A percentile compares a stretch with the other conserved stretches of the same genome.
These are phyloP conservation scores for Hoplias malabaricus DNA, from an alignment of 2,113 vertebrate species.

Conservation along the genomic window DNA sequence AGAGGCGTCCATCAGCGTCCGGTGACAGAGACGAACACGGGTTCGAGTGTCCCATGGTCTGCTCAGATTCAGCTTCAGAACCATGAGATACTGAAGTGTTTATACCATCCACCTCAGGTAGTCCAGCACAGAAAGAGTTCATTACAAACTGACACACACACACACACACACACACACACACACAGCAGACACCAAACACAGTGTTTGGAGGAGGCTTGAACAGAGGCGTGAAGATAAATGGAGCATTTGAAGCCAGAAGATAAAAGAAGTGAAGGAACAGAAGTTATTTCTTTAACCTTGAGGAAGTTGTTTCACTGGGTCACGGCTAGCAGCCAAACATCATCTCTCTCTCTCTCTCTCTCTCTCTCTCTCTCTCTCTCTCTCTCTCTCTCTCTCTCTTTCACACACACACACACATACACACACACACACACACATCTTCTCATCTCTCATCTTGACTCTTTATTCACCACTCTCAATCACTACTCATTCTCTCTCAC, in stretches of 20 bases:
- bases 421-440: too few species aligned
- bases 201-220: slow-evolving; percentile 21
- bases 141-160: slow-evolving; percentile 8
- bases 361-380: neutral
- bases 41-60: slow-evolving; percentile 4
- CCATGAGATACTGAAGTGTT: neutral
- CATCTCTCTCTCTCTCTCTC: neutral
- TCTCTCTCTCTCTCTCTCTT: too few species aligned
- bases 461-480: too few species aligned
- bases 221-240: slow-evolving; percentile 13
- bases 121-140: neutral
- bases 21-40: slow-evolving; percentile 29
- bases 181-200: slow-evolving; percentile 35
- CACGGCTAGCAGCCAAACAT: slow-evolving; percentile 43
- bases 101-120: slow-evolving; percentile 3
- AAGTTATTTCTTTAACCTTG: slow-evolving; percentile 28
- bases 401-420: too few species aligned
- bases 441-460: too few species aligned
- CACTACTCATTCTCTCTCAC: neutral
- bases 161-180: neutral
- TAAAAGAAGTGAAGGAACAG: neutral
- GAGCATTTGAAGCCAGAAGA: slow-evolving; percentile 25
- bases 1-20: slow-evolving; percentile 56
- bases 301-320: slow-evolving; percentile 51
- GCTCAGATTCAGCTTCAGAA: neutral